Evolutionary conservation across 1,140 invertebrate species (phyloP).

Genomic region (Tetramorium simillimum): DNA sequence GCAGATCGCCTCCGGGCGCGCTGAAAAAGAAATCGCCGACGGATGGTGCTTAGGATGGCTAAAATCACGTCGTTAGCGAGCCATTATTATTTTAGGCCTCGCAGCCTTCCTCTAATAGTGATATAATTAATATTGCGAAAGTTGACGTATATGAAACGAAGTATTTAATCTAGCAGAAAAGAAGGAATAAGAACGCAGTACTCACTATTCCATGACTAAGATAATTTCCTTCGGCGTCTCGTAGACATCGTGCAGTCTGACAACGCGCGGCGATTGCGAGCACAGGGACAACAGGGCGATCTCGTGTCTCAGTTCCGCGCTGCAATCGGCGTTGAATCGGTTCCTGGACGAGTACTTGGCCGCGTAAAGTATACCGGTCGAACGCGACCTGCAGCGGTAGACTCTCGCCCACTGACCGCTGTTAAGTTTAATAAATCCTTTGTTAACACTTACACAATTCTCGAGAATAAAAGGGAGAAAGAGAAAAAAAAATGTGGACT

Average conservation of each 20-base stretch:
- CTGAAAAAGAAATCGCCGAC: conserved; percentile 83
- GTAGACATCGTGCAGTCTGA: conserved; percentile 90
- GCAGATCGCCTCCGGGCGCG: conserved; percentile 91
- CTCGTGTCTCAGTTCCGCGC: conserved; percentile 89
- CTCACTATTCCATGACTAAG: conserved; percentile 91
- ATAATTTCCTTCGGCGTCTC: conserved; percentile 90
- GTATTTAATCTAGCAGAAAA: not conserved
- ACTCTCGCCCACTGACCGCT: conserved; percentile 93
- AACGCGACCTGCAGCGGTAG: conserved; percentile 87
- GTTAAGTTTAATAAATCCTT: conserved; percentile 61
- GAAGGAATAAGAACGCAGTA: not conserved
- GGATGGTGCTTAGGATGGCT: not conserved
- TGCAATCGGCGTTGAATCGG: conserved; percentile 88
- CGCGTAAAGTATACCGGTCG: conserved; percentile 88
- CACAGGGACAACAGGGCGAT: conserved; percentile 89
- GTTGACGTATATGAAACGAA: not conserved
- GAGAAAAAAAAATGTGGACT: not conserved
- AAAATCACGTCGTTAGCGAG: not conserved
- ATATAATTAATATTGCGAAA: not conserved
- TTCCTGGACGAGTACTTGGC: conserved; percentile 91
- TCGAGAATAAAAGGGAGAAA: not conserved
- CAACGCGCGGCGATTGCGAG: conserved; percentile 87
- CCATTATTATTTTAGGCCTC: not conserved
- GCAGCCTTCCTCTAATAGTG: not conserved
- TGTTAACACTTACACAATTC: not conserved